A percentile compares a stretch with the other conserved stretches of the same genome.
These are phyloP conservation scores for Drosophila gaucha DNA, from an alignment of 2,888 invertebrate species.

Conservation along the genomic window DNA sequence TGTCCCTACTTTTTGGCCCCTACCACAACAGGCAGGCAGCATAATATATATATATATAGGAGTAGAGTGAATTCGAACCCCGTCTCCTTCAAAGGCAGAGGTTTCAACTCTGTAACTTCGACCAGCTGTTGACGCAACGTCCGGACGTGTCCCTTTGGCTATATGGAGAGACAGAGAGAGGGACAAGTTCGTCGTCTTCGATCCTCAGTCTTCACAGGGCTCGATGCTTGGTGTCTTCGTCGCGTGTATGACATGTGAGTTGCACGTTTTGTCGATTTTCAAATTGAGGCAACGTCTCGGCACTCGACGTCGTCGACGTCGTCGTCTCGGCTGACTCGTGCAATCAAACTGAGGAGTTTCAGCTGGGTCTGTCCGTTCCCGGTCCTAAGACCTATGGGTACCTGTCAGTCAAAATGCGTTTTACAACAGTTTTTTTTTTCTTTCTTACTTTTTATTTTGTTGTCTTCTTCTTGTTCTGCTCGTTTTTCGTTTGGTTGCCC, in stretches of 20 bases:
- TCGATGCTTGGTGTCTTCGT: conserved; percentile 41
- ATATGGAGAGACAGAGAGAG: no score
- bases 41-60: no score
- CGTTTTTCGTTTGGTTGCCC: conserved; percentile 59
- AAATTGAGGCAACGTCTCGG: conserved; percentile 74
- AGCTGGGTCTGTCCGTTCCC: conserved; percentile 53
- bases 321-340: conserved; percentile 63
- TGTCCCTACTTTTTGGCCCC: no score
- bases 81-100: conserved; percentile 21
- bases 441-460: conserved; percentile 17
- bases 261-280: conserved; percentile 81
- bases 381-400: conserved; percentile 71
- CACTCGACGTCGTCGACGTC: conserved; percentile 46
- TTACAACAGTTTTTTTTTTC: conserved; percentile 67
- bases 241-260: conserved; percentile 80
- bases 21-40: no score
- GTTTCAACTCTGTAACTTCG: conserved; percentile 16
- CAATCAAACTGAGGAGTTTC: conserved; percentile 74
- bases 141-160: conserved; percentile 30
- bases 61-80: not conserved
- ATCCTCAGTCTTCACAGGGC: not conserved
- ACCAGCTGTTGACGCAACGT: conserved; percentile 49
- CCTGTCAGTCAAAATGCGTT: conserved; percentile 81
- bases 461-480: not conserved
- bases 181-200: conserved; percentile 33